Percentiles rank a stretch among this genome's conserved stretches.
Conservation (phyloP, 2,797 vertebrate species). For the Aplochiton taeniatus region DNA sequence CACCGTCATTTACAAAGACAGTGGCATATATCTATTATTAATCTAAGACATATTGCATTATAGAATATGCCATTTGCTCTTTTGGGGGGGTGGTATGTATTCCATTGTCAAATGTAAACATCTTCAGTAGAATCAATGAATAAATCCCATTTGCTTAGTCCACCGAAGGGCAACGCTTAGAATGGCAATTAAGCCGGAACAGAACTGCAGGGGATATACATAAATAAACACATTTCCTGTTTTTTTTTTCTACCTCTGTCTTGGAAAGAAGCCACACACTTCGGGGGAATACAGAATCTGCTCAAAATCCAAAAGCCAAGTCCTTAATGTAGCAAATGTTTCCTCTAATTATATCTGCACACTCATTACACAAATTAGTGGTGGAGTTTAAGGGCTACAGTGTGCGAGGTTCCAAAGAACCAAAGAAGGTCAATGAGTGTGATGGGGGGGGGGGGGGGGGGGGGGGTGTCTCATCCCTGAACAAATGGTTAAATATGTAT, state of each 20-base stretch:
- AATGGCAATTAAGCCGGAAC: conserved; percentile 39
- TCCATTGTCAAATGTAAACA: conserved; percentile 54
- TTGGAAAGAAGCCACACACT: conserved; percentile 25
- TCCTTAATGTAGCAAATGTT: conserved; percentile 23
- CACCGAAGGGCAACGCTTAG: conserved; percentile 36
- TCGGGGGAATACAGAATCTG: conserved; percentile 25
- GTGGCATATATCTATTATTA: conserved; percentile 64
- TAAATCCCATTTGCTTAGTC: conserved; percentile 53
- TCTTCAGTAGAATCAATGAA: conserved; percentile 53
- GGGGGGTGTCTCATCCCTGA: conserved; percentile 6
- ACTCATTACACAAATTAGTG: conserved; percentile 26
- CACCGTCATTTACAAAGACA: conserved; percentile 64
- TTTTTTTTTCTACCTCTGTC: conserved; percentile 17
- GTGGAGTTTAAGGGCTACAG: conserved; percentile 24
- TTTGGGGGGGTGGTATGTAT: conserved; percentile 42
- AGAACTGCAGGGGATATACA: conserved; percentile 38
- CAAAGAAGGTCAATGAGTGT: conserved; percentile 27
- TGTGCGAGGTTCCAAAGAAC: conserved; percentile 9
- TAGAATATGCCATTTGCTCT: conserved; percentile 54
- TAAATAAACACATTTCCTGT: conserved; percentile 24
- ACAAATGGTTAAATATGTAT: conserved; percentile 54
- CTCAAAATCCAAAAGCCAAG: conserved; percentile 23
- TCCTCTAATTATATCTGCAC: conserved; percentile 29
- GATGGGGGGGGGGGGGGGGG: conserved; percentile 29
- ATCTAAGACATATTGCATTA: conserved; percentile 66